phyloP scores from a whole-genome alignment of 2,797 vertebrate genomes.

The Sebastolobus altivelis region DNA sequence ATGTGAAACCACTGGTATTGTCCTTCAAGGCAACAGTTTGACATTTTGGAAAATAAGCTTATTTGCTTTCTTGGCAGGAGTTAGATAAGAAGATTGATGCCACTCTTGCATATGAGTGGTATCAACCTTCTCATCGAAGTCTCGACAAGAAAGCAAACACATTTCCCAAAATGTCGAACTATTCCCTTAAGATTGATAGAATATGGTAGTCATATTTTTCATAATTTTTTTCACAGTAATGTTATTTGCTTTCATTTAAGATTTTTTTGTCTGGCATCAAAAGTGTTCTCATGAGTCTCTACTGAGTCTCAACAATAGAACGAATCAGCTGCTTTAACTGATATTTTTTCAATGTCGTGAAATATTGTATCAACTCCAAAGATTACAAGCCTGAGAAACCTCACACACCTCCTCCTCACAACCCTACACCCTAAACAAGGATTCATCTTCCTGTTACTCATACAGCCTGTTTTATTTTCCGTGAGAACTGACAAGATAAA shows the following conservation, averaged over 20 bases:
- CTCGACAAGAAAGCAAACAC: no score
- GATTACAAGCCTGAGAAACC: slow-evolving; percentile 65
- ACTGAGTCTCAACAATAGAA: not conserved
- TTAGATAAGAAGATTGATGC: no score
- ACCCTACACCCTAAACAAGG: slow-evolving; percentile 71
- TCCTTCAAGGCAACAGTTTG: no score
- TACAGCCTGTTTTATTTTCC: slow-evolving; percentile 68
- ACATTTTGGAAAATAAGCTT: no score
- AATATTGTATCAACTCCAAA: slow-evolving; percentile 36
- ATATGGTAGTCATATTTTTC: not conserved
- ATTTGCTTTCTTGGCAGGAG: no score
- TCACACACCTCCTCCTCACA: slow-evolving; percentile 55
- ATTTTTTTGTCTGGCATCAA: not conserved
- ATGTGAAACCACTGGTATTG: not conserved
- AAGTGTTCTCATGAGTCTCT: not conserved
- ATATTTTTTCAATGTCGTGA: slow-evolving; percentile 23
- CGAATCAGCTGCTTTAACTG: slow-evolving; percentile 15
- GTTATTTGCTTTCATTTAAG: not conserved
- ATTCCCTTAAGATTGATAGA: not conserved
- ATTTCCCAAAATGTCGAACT: not conserved
- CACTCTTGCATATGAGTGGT: no score
- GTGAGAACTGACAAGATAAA: slow-evolving; percentile 56
- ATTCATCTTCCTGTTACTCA: slow-evolving; percentile 76
- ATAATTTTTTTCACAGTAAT: not conserved
- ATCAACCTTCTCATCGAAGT: not conserved